Conservation (phyloP, 2,797 vertebrate species). For the Notamacropus eugenii region DNA sequence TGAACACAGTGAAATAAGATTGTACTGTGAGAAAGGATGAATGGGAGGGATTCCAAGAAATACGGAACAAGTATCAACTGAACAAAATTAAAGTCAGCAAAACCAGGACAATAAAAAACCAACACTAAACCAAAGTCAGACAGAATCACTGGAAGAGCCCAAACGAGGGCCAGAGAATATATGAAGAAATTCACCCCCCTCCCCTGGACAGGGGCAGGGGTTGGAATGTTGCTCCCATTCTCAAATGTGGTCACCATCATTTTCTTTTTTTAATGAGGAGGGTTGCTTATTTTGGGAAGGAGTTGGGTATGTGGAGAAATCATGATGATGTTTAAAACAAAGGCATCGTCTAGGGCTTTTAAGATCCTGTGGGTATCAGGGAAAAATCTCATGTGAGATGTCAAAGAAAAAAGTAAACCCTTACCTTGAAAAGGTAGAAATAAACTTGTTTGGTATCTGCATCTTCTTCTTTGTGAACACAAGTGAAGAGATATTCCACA, state of each 20-base stretch:
- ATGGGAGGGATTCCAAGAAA: neutral
- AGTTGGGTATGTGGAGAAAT: neutral
- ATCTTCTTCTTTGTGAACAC: constrained; percentile 99
- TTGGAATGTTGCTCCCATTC: neutral
- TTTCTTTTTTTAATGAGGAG: neutral
- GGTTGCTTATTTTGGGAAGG: neutral
- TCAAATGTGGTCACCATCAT: neutral
- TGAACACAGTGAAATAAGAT: neutral
- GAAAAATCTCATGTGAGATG: neutral
- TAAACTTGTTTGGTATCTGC: constrained; percentile 99
- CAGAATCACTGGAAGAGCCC: neutral
- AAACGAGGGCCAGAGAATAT: neutral
- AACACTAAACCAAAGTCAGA: neutral
- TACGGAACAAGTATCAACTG: neutral
- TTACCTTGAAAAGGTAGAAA: constrained; percentile 99
- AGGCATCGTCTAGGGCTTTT: neutral
- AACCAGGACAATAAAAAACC: neutral
- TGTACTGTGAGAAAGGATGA: neutral
- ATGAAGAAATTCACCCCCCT: neutral
- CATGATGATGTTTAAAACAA: neutral
- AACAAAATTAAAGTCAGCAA: neutral
- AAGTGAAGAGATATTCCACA: constrained; percentile 98
- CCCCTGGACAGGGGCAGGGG: neutral
- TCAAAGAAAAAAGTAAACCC: constrained; percentile 51
- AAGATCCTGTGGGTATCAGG: neutral